Evolutionary conservation across 2,113 vertebrate species (phyloP).

Genomic region (Myotis lucifugus): DNA sequence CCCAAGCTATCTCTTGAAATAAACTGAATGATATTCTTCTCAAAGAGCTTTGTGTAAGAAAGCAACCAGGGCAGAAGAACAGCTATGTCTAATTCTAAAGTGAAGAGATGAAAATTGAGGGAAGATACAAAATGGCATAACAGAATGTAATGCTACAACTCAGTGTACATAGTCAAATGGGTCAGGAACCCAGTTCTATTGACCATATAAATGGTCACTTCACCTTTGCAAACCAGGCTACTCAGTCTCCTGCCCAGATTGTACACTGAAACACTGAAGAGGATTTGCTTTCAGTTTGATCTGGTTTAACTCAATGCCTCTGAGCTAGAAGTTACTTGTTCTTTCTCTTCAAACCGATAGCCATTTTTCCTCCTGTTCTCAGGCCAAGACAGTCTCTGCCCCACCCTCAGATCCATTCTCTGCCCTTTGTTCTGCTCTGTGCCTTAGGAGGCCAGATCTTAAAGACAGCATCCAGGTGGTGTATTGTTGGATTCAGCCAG

Average conservation of each 20-base stretch:
- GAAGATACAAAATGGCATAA: not conserved
- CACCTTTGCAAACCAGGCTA: not conserved
- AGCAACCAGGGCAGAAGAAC: not conserved
- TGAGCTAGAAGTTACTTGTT: not conserved
- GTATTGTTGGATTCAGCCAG: not conserved
- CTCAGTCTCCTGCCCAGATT: not conserved
- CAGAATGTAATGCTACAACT: not conserved
- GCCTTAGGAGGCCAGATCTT: not conserved
- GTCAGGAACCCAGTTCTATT: not conserved
- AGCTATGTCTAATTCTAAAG: not conserved
- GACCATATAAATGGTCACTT: not conserved
- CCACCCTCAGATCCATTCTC: not conserved
- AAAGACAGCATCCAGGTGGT: not conserved
- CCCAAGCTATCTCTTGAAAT: not conserved
- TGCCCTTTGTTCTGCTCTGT: not conserved
- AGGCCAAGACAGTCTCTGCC: not conserved
- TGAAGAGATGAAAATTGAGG: not conserved
- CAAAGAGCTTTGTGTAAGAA: conserved; percentile 37
- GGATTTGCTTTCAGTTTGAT: not conserved
- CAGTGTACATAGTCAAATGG: not conserved
- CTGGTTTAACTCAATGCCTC: not conserved
- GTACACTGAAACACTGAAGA: not conserved
- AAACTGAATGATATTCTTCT: not conserved
- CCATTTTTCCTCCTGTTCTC: not conserved
- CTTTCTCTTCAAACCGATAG: not conserved